Base-by-base conservation (phyloP, 2,797 vertebrate genomes). In the Hoplostethus mediterraneus region DNA sequence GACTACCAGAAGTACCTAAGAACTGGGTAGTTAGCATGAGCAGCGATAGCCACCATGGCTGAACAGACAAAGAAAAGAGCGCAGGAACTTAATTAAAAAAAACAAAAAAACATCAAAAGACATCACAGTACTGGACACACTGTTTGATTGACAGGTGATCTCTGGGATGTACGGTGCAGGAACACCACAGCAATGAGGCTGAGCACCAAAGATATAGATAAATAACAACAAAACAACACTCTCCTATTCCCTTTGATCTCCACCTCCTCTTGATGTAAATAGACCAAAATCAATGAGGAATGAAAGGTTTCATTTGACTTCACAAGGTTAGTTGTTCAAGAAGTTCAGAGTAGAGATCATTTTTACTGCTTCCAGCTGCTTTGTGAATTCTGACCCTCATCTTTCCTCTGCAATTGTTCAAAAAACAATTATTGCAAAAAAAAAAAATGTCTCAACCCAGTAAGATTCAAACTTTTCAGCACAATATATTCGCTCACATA, bases 401-500 rank as follows among this genome's bases (percentile, higher is more conserved):
- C 16, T 49, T 61, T 42, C 25, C 52, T 52, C 57, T 25, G 12
- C 47, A 47, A 11, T 40, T 53, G 14, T 53, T 33, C 8, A 53
- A 33, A 42, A 71, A n/a, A 47, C 40, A 48, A 6, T 48, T 48
- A 7, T 48, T 48, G 8, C n/a, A 17, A 17, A 17, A 42, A 30
- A 42, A 30, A 21, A 44, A 42, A 38, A 2, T 1, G 5, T 25
- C n/a, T 53, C 28, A 57, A 6, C 16, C 9, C 55, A 17, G 5
- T 38, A 57, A 13, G 16, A 61, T 17, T 57, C 31, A 62, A 56
- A 45, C 52, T 51, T 72, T 44, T 42, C 31, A 63, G 33, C 4
- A 40, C n/a, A 55, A n/a, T 47, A 64, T 36, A 64, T 57, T 42
- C n/a, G 30, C 33, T 51, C 66, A 2, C 40, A 45, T 55, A 44